Evolutionary conservation across 2,797 vertebrate species (phyloP).

Genomic region (Hippopotamyrus pictus): DNA sequence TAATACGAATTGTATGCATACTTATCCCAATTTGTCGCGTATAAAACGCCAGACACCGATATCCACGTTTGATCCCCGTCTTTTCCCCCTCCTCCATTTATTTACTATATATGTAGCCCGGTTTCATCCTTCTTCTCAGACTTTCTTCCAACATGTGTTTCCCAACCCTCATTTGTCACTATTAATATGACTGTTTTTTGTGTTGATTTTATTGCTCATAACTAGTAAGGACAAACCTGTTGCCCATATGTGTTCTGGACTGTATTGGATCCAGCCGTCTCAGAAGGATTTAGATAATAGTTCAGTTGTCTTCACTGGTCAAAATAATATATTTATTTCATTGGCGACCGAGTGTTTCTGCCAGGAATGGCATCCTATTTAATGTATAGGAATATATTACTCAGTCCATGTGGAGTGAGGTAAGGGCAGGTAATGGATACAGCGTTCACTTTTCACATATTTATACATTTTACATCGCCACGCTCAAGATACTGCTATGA

Average conservation of each 20-base stretch:
- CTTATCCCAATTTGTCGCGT: not conserved
- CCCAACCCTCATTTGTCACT: not conserved
- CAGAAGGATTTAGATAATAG: slow-evolving; percentile 38
- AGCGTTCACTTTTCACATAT: slow-evolving; percentile 37
- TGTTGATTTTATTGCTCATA: slow-evolving; percentile 43
- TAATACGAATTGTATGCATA: not conserved
- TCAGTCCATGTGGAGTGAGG: slow-evolving; percentile 39
- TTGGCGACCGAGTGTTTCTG: slow-evolving; percentile 43
- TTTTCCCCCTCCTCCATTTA: not conserved
- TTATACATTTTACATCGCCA: slow-evolving; percentile 23
- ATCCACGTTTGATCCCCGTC: not conserved
- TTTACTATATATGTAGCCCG: not conserved
- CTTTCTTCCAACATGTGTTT: not conserved
- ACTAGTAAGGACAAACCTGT: slow-evolving; percentile 40
- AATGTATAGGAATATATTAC: slow-evolving; percentile 49
- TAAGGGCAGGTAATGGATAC: slow-evolving; percentile 45
- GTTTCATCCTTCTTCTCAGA: not conserved
- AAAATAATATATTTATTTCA: slow-evolving; percentile 49
- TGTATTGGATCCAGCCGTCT: slow-evolving; percentile 44
- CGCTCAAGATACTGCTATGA: slow-evolving; percentile 27
- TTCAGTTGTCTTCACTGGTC: slow-evolving; percentile 39
- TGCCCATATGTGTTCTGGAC: slow-evolving; percentile 38
- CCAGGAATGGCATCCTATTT: slow-evolving; percentile 44
- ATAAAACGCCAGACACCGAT: not conserved
- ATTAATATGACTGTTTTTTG: slow-evolving; percentile 29